A percentile compares a stretch with the other conserved stretches of the same genome.
phyloP scores from a whole-genome alignment of 2,888 invertebrate genomes.

The Agrypnus murinus region DNA sequence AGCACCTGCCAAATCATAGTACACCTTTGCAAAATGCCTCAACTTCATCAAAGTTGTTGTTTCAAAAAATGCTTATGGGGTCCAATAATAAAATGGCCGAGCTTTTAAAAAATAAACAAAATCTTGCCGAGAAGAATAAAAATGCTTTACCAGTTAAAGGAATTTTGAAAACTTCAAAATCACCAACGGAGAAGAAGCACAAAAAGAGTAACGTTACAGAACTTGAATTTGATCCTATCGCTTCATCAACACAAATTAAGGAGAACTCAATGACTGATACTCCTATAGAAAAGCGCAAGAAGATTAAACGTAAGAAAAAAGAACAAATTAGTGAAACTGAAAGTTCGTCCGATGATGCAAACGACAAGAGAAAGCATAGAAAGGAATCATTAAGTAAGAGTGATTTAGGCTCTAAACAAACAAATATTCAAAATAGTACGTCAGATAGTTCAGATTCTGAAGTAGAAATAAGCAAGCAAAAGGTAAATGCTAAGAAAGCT shows the following conservation, averaged over 20 bases:
- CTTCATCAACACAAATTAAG: constrained; percentile 12
- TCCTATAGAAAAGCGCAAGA: not conserved
- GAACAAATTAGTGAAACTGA: not conserved
- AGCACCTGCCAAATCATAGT: not conserved
- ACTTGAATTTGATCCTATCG: not conserved
- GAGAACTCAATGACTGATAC: not conserved
- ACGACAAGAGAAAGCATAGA: not conserved
- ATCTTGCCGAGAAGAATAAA: not conserved
- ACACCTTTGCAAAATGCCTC: not conserved
- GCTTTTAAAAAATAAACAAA: constrained; percentile 24
- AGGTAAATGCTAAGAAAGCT: not conserved
- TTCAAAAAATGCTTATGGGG: constrained; percentile 36
- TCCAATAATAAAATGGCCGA: constrained; percentile 28
- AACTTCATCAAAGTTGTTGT: not conserved
- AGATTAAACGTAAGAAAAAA: not conserved
- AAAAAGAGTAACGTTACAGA: not conserved
- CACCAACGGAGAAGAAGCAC: no score
- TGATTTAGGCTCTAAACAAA: no score
- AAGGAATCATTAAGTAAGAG: not conserved
- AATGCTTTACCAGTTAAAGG: constrained; percentile 9
- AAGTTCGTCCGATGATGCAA: not conserved
- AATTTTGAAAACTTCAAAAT: not conserved
- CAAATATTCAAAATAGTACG: not conserved
- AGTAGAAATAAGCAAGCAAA: not conserved
- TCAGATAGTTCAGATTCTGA: not conserved